These are phyloP conservation scores for Tachystola acroxantha DNA, from an alignment of 2,888 invertebrate genomes.

Conservation along the genomic window DNA sequence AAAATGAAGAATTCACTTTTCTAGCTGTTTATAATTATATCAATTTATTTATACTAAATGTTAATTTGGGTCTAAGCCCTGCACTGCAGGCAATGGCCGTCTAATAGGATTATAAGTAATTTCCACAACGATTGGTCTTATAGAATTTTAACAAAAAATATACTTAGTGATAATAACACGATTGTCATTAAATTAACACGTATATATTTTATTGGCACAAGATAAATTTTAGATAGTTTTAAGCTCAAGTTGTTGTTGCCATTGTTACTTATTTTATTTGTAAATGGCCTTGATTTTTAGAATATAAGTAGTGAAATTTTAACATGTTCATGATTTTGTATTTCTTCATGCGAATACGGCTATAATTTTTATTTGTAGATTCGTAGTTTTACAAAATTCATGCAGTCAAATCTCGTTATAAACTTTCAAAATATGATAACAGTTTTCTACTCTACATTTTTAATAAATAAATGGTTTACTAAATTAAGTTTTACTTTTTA, in stretches of 20 bases:
- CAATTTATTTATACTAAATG: slow-evolving; percentile 9
- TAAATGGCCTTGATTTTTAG: slow-evolving; percentile 22
- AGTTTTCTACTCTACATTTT: too few relatives aligned
- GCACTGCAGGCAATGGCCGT: slow-evolving; percentile 3
- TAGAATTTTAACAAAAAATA: slow-evolving; percentile 22
- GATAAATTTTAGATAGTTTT: slow-evolving; percentile 47
- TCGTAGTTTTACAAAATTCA: slow-evolving; percentile 46
- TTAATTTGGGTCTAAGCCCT: slow-evolving; percentile 3
- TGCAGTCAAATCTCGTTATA: slow-evolving; percentile 84
- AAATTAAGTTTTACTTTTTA: too few relatives aligned
- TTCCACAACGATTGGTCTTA: slow-evolving; percentile 59
- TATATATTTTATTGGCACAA: slow-evolving; percentile 67
- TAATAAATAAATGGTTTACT: too few relatives aligned
- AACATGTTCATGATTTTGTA: slow-evolving; percentile 23
- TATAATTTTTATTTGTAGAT: slow-evolving; percentile 32
- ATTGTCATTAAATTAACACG: slow-evolving; percentile 53
- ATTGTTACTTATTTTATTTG: slow-evolving; percentile 17
- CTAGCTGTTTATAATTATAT: too few relatives aligned
- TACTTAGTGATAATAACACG: slow-evolving; percentile 25
- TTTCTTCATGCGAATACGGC: slow-evolving; percentile 20
- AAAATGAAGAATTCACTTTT: too few relatives aligned
- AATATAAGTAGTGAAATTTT: slow-evolving; percentile 23
- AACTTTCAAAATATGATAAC: slow-evolving; percentile 31
- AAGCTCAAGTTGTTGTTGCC: slow-evolving; percentile 45
- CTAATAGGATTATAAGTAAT: slow-evolving; percentile 27